These are phyloP conservation scores for Maniola jurtina DNA, from an alignment of 1,140 invertebrate species.

Conservation along the genomic window DNA sequence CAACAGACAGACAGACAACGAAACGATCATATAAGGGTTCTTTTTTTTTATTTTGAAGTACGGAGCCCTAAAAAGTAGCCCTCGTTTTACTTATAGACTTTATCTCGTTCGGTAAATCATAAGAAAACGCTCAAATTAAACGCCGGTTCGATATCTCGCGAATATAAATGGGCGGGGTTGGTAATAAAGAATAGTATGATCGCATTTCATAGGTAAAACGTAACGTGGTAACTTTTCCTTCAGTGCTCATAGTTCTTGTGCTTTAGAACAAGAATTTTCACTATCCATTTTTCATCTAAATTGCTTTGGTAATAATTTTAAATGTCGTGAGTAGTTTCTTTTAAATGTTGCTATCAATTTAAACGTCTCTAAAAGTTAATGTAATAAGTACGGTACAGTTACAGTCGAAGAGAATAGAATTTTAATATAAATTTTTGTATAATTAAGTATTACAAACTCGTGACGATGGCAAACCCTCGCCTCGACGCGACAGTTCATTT, in stretches of 20 bases:
- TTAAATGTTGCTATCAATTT: too few species aligned
- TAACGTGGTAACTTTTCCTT: not conserved
- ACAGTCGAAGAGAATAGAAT: too few species aligned
- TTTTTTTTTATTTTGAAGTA: too few species aligned
- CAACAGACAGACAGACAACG: too few species aligned
- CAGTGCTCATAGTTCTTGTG: not conserved
- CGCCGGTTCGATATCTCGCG: constrained; percentile 13
- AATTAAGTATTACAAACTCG: too few species aligned
- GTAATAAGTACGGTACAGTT: too few species aligned
- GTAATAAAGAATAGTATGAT: constrained; percentile 41
- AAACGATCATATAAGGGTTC: too few species aligned
- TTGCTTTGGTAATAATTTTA: not conserved
- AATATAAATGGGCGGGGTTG: constrained; percentile 39
- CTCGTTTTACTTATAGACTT: constrained; percentile 49
- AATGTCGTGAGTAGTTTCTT: too few species aligned
- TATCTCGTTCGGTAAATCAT: constrained; percentile 62
- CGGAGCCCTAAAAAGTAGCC: constrained; percentile 64
- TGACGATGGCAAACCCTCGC: too few species aligned
- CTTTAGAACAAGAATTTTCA: not conserved
- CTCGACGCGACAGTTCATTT: too few species aligned
- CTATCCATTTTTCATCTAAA: not conserved
- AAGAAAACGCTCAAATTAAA: constrained; percentile 50
- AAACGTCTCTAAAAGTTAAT: too few species aligned
- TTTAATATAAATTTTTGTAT: too few species aligned
- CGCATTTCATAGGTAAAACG: not conserved